Evolutionary conservation across 37 sponge, comb jelly and placozoan species (phyloP).

Genomic region (Eunapius fragilis): DNA sequence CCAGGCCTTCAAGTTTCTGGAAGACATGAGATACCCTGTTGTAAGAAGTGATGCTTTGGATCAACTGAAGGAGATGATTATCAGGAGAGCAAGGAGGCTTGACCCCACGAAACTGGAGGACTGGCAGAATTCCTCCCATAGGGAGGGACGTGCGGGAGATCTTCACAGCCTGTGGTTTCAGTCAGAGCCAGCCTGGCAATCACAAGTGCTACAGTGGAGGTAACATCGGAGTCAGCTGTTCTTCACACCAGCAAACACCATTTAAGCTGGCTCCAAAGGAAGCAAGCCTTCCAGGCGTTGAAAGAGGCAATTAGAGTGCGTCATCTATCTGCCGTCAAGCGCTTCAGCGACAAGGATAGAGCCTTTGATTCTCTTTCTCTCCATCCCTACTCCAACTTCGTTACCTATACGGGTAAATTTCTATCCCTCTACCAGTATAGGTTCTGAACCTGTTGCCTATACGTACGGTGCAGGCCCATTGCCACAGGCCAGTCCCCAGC

Average conservation of each 20-base stretch:
- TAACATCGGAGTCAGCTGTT: not conserved
- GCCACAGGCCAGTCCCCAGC: not conserved
- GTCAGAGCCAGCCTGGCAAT: not conserved
- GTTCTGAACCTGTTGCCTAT: conserved; percentile 48
- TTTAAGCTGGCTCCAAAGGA: not conserved
- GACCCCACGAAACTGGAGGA: not conserved
- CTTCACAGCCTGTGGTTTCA: not conserved
- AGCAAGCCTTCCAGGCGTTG: not conserved
- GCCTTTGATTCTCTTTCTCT: not conserved
- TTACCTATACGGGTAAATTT: conserved; percentile 21
- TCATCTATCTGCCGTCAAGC: not conserved
- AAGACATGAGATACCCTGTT: not conserved
- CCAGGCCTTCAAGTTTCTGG: not conserved
- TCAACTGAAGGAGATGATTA: not conserved
- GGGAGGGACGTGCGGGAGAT: not conserved
- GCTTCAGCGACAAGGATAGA: conserved; percentile 36
- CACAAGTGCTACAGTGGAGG: not conserved
- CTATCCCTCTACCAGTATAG: conserved; percentile 22
- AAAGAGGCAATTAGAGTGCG: not conserved
- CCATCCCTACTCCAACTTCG: conserved; percentile 22
- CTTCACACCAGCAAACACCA: not conserved
- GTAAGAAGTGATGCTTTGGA: not conserved
- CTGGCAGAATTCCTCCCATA: not conserved
- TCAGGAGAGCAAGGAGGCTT: not conserved
- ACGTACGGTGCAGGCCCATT: conserved; percentile 7